These are phyloP conservation scores for Drosophila affinis DNA, from an alignment of 2,888 invertebrate genomes.

Conservation along the genomic window DNA sequence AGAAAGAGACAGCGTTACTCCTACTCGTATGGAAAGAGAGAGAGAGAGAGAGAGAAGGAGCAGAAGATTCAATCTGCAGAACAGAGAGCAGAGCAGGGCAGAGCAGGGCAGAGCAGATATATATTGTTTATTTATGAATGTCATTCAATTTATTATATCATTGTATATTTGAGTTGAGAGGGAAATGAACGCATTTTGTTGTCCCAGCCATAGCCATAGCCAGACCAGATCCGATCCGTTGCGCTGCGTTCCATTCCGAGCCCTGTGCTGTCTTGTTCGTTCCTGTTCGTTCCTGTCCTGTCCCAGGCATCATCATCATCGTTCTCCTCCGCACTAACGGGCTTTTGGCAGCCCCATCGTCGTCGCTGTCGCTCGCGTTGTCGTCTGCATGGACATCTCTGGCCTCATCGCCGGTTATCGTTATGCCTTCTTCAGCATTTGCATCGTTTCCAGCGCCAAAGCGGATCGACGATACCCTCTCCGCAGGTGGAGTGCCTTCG, in stretches of 20 bases:
- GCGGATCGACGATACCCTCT: constrained; percentile 20
- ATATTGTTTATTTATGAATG: constrained; percentile 83
- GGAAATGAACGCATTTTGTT: constrained; percentile 80
- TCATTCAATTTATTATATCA: constrained; percentile 83
- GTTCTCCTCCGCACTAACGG: constrained; percentile 56
- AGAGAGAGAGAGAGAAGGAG: not conserved
- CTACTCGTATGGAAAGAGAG: not conserved
- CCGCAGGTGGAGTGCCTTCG: not conserved
- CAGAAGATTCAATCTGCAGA: not conserved
- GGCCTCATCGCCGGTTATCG: constrained; percentile 38
- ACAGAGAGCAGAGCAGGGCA: constrained; percentile 8
- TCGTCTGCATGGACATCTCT: constrained; percentile 23
- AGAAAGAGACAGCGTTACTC: not conserved
- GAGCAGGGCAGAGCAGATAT: constrained; percentile 45
- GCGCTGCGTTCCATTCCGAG: not conserved
- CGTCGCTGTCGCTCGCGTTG: constrained; percentile 44
- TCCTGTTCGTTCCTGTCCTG: constrained; percentile 10
- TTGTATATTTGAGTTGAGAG: constrained; percentile 79
- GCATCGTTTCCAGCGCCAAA: constrained; percentile 40
- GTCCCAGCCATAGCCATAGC: constrained; percentile 1
- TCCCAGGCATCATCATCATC: constrained; percentile 19
- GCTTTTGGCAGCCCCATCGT: constrained; percentile 64
- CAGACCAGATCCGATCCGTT: not conserved
- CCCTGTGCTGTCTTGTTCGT: not conserved
- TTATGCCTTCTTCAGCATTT: constrained; percentile 66